Base-by-base conservation (phyloP, 1,140 invertebrate species). In the Calephelis virginiensis region DNA sequence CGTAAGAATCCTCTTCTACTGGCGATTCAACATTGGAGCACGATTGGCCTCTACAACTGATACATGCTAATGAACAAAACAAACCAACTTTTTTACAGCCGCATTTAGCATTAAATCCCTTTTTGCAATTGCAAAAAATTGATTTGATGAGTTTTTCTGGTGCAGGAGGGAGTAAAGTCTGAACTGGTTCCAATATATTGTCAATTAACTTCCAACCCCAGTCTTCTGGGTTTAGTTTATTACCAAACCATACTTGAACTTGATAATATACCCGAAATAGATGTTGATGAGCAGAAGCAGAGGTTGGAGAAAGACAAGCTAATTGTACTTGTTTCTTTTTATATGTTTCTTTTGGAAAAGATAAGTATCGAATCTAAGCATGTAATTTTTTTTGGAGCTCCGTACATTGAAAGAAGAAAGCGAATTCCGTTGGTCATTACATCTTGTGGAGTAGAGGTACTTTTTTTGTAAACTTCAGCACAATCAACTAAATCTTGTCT, bases 401-500 rank as follows among this genome's bases (percentile, higher is more conserved):
- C 17, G 17, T 17, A 17, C 17, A 17, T 17, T 17, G 17, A 17
- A 17, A 17, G 17, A 17, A 48, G 47, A 48, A 46, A 46, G 45
- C 45, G 45, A 48, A 48, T 46, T 8, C 45, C 45, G 10, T 46
- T 46, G 7, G 45, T 46, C 8, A 46, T 46, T 8, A 46, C 10
- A 8, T 46, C 7, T 9, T 46, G 45, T 46, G 7, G 45, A 46
- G 45, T 46, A 9, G 45, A 46, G 10, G 7, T 46, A 46, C 45
- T 9, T 8, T 46, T 5, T 46, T 46, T 8, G 10, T 2, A 83
- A 66, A 82, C 76, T 80, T 83, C 70, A 66, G 78, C 75, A 72
- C 73, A 79, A 48, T 74, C 14, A 76, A 77, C 61, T 75, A 79
- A 80, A 76, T 82, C 66, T 67, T 82, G 62, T 75, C 75, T 79